These are phyloP conservation scores for Laspeyria flexula DNA, from an alignment of 2,888 invertebrate species.

Conservation along the genomic window DNA sequence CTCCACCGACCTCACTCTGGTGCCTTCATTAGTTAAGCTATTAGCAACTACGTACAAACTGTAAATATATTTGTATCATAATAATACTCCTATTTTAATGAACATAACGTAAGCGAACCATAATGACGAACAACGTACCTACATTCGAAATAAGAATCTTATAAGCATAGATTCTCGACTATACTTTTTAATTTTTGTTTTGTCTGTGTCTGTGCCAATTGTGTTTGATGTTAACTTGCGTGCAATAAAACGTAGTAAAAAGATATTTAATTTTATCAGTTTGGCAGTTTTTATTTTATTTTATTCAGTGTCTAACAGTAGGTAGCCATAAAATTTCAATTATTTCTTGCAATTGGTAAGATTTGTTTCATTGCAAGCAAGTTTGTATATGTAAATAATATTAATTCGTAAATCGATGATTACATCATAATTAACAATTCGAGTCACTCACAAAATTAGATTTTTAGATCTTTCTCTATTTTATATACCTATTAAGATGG, in stretches of 20 bases:
- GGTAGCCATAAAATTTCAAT: neutral
- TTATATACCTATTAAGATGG: conserved; percentile 49
- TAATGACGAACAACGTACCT: conserved; percentile 81
- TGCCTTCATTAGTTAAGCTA: conserved; percentile 82
- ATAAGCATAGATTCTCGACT: conserved; percentile 52
- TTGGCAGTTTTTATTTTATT: neutral
- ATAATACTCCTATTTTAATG: conserved; percentile 65
- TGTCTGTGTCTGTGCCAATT: conserved; percentile 75
- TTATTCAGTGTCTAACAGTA: neutral
- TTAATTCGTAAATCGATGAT: conserved; percentile 10
- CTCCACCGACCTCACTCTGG: conserved; percentile 85
- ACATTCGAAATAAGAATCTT: conserved; percentile 59
- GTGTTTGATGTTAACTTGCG: conserved; percentile 55
- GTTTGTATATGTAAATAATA: conserved; percentile 51
- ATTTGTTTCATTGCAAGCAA: conserved; percentile 45
- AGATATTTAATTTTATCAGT: conserved; percentile 5
- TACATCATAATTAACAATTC: conserved; percentile 56
- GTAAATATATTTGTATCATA: conserved; percentile 81
- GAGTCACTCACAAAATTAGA: conserved; percentile 59
- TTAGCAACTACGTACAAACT: conserved; percentile 68
- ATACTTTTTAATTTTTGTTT: conserved; percentile 55
- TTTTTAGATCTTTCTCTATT: conserved; percentile 56
- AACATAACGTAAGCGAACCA: conserved; percentile 70
- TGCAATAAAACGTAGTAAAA: conserved; percentile 49
- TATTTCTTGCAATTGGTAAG: neutral